phyloP scores from a whole-genome alignment of 1,140 invertebrate species.

The roundworm (Caenorhabditis elegans) region DNA sequence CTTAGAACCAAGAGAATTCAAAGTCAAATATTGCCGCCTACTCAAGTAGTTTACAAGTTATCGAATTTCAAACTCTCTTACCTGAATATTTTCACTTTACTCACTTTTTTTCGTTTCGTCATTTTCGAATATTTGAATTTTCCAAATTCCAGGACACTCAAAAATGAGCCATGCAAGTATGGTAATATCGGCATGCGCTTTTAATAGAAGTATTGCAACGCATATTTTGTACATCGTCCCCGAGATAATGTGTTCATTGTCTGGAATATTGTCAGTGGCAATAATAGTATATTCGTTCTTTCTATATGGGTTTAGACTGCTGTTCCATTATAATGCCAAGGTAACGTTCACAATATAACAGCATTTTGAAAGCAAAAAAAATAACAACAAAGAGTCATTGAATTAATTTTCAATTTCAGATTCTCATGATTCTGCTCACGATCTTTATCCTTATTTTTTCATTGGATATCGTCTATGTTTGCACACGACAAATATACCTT shows the following conservation, averaged over 20 bases:
- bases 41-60: too few species aligned
- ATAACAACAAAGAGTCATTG: too few species aligned
- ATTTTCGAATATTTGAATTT: too few species aligned
- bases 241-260: neutral
- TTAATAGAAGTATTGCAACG: neutral
- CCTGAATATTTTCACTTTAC: too few species aligned
- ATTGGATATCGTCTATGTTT: neutral
- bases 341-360: too few species aligned
- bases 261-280: neutral
- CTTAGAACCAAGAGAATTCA: too few species aligned
- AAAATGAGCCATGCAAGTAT: neutral
- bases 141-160: neutral
- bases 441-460: neutral
- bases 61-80: too few species aligned
- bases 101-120: too few species aligned
- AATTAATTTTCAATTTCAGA: neutral
- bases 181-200: neutral
- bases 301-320: neutral
- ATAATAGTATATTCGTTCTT: neutral
- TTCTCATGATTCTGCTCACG: neutral
- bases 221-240: neutral
- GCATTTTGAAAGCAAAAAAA: too few species aligned
- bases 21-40: too few species aligned
- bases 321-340: constrained; percentile 20
- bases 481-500: neutral